Base-by-base conservation (phyloP, 2,113 vertebrate genomes). In the Festucalex cinctus region DNA sequence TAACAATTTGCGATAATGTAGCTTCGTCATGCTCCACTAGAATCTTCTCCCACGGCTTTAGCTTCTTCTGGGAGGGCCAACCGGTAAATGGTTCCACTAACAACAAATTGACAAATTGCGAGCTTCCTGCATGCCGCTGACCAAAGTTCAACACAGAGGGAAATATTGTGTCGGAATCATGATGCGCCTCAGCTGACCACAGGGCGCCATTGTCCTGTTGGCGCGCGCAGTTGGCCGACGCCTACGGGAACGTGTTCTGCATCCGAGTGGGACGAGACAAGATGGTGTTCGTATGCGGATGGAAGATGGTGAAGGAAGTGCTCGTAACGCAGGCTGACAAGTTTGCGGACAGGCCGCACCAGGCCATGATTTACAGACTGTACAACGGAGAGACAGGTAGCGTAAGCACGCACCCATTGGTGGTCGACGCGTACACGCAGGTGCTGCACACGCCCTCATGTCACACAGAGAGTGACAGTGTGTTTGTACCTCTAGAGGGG, bases 231-330 rank as follows among this genome's bases (percentile, higher is more conserved):
- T 32, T 93, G 0, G 82, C 9, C 61, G 74, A 91, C 62, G 88
- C 80, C 70, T 94, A 93, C 0, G 94, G 94, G 57, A 88, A 94
- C 4, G 17, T 96, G 57, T 82, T 93, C 8, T 75, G 85, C 71
- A 0, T 90, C 0, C 9, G 85, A 0, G 0, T 92, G 22, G 93
- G 93, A 9, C 20, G 12, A 0, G 1, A 69, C 6, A 63, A 32
- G 1, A 3, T 78, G 2, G 87, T 97, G 49, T 0, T 87, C 2
- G 6, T 95, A 16, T 93, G 49, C 0, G 92, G 94, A 3, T 86
- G 93, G 49, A 83, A 77, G 60, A 76, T 92, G 89, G 73, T 93
- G 65, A 95, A 91, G 69, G 94, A 96, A 74, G 91, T 83, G 20
- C 80, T 95, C 1, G 70, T 93, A n/a, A 88, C 86, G 39, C 91